A percentile compares a stretch with the other conserved stretches of the same genome.
phyloP scores from a whole-genome alignment of 2,113 vertebrate species.

The Lepidothrix coronata region DNA sequence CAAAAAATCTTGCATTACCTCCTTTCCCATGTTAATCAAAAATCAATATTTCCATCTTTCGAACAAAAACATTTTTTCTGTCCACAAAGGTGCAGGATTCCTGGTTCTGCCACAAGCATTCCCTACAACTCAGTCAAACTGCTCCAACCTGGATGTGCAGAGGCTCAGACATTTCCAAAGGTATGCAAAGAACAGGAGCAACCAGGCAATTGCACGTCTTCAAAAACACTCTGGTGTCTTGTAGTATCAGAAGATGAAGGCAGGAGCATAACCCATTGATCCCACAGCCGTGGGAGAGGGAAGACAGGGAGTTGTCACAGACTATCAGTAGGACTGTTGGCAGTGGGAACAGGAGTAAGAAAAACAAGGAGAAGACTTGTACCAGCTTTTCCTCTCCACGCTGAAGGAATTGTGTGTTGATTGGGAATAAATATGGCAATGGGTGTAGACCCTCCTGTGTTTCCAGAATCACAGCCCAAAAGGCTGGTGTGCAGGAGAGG shows the following conservation, averaged over 20 bases:
- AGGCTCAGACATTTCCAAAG: background rate
- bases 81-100: background rate
- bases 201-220: background rate
- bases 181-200: background rate
- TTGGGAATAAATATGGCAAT: accelerated
- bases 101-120: background rate
- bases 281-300: background rate
- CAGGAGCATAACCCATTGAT: background rate
- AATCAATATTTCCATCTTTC: background rate
- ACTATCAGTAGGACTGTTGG: background rate
- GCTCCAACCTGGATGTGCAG: background rate
- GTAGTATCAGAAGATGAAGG: background rate
- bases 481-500: background rate
- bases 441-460: background rate
- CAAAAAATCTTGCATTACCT: too few relatives aligned
- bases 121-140: background rate
- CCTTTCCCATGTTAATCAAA: background rate
- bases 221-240: background rate
- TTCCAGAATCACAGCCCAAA: background rate
- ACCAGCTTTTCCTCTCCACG: background rate
- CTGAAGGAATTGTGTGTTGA: accelerated
- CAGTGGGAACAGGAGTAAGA: background rate
- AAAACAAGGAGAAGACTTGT: background rate
- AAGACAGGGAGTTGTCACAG: background rate
- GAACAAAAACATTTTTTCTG: background rate